Evolutionary conservation across 1,140 invertebrate species (phyloP).

Genomic region (Drosophila littoralis): DNA sequence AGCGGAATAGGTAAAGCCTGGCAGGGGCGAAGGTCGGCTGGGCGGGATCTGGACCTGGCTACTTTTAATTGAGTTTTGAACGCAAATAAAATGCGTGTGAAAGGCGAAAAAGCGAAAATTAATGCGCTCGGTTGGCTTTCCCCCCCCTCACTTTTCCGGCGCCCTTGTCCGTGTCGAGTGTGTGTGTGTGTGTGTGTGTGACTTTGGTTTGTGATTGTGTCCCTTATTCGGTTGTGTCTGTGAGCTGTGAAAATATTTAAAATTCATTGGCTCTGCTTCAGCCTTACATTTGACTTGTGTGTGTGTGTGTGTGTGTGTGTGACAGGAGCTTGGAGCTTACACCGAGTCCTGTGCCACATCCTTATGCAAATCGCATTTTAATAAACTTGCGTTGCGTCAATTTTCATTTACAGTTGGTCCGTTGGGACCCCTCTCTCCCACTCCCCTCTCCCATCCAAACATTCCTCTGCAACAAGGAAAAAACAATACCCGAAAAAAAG

Average conservation of each 20-base stretch:
- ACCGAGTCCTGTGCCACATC: constrained; percentile 51
- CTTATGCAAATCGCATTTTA: constrained; percentile 82
- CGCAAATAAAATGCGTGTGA: constrained; percentile 59
- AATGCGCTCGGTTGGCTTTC: constrained; percentile 57
- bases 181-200: constrained; percentile 16
- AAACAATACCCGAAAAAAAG: constrained; percentile 65
- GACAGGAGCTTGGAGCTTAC: background rate
- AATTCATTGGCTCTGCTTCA: constrained; percentile 46
- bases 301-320: background rate
- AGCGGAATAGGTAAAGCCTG: constrained; percentile 4
- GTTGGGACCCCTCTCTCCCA: constrained; percentile 40
- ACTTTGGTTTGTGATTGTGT: constrained; percentile 32
- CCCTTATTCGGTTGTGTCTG: constrained; percentile 25
- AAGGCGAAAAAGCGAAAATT: constrained; percentile 58
- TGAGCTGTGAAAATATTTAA: constrained; percentile 52
- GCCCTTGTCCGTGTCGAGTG: constrained; percentile 17
- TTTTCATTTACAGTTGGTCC: constrained; percentile 79
- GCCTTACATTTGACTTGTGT: constrained; percentile 55
- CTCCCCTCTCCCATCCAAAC: background rate
- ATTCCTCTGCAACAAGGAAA: constrained; percentile 16
- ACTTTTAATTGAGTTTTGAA: constrained; percentile 76
- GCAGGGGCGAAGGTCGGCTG: constrained; percentile 10
- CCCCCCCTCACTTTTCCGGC: constrained; percentile 4
- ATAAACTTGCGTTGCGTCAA: constrained; percentile 80
- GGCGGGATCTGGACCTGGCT: constrained; percentile 29